Evolutionary conservation across 2,113 vertebrate species (phyloP), one percentile per base, ranked within the genome.

Genomic region (Rafetus swinhoei): DNA sequence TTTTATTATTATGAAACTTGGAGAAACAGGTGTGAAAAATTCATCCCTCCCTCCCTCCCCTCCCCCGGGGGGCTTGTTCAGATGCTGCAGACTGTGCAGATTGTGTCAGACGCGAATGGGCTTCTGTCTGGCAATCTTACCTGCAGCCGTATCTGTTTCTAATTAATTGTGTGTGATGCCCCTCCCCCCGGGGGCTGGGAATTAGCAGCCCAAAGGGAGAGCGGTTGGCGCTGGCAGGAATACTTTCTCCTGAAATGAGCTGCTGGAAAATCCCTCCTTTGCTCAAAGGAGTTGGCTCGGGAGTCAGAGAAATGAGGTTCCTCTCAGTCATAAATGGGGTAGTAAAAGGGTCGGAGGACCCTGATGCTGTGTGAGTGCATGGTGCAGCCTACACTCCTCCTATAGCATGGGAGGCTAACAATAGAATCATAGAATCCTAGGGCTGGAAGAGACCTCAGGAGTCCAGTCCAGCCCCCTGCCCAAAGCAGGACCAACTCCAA

Each of bases 21-120:
- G 86, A 96, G 93, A 93, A 94, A 59, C 59, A 95, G 92, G 87
- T 97, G 94, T 96, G 97, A 98, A 96, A 97, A 97, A 95, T 93
- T 84, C 89, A 93, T 95, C 95, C 21, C 32, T 94, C 77, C 95
- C 45, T 45, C 45, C 45, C 45, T 45, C 5, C 45, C 45, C 45
- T 45, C 45, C 45, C 45, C 93, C n/a, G 1, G 0, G 1, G 93
- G 93, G 54, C 72, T 95, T 81, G 56, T 90, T 94, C 14, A 60
- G 89, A 81, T 24, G 50, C 32, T 94, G 87, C 77, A 35, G 88
- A n/a, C 18, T 29, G 29, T 21, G 3, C 24, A 90, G 93, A 13
- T 57, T 60, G 77, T 6, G 60, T 0, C 21, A 88, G 89, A 92
- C 3, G 84, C 90, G 72, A 29, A 60, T 57, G 56, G 60, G 93